Conservation (phyloP, 2,113 vertebrate genomes). For the Fregata magnificens region DNA sequence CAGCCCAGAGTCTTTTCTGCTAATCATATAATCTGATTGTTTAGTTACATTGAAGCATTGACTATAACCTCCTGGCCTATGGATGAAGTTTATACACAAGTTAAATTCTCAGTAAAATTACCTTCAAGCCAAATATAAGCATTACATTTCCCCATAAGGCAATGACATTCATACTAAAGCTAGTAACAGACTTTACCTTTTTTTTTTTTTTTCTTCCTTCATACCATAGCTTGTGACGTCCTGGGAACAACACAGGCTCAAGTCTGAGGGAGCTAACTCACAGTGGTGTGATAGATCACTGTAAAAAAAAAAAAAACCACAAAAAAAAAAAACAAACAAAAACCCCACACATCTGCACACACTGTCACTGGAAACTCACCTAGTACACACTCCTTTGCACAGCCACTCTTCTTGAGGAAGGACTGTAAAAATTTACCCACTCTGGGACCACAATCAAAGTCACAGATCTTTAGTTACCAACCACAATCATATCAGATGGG, state of each 20-base stretch:
- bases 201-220: neutral
- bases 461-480: neutral
- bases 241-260: neutral
- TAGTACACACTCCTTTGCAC: neutral
- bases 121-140: neutral
- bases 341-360: accelerated
- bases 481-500: neutral
- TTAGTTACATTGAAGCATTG: neutral
- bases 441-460: neutral
- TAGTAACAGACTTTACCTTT: neutral
- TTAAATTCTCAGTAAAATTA: neutral
- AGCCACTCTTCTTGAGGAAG: neutral
- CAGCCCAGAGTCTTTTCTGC: neutral
- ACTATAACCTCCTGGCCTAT: neutral
- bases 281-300: neutral
- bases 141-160: neutral
- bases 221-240: neutral
- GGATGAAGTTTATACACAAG: neutral
- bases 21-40: neutral
- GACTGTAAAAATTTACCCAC: neutral
- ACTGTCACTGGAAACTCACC: neutral
- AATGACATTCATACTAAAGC: neutral
- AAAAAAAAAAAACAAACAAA: too few species aligned
- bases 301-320: neutral
- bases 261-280: neutral